These are phyloP conservation scores for Seira sanloemensis DNA, from an alignment of 2,888 invertebrate genomes.

Conservation along the genomic window DNA sequence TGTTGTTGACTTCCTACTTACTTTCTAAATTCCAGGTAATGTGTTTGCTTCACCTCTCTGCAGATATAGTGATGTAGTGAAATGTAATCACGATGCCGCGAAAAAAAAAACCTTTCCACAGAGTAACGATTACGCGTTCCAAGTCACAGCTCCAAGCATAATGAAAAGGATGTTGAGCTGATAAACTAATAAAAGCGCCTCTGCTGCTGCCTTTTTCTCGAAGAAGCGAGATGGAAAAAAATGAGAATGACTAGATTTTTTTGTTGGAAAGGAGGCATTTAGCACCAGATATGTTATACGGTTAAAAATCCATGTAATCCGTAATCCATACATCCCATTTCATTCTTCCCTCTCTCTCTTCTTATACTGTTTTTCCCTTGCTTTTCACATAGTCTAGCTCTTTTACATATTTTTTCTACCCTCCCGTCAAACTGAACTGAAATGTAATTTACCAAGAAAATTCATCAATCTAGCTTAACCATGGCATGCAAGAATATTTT, in stretches of 20 bases:
- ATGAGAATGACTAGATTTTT: background rate
- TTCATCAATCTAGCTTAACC: slow-evolving; percentile 70
- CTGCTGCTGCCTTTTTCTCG: background rate
- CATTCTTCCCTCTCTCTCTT: slow-evolving; percentile 52
- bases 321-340: slow-evolving; percentile 63
- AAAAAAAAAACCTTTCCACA: background rate
- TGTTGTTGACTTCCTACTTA: background rate
- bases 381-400: background rate
- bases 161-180: slow-evolving; percentile 1
- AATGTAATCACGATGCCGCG: background rate
- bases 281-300: slow-evolving; percentile 52
- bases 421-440: slow-evolving; percentile 53
- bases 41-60: background rate
- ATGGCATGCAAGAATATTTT: slow-evolving; percentile 51
- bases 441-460: slow-evolving; percentile 67
- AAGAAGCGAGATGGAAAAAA: background rate
- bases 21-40: slow-evolving; percentile 1
- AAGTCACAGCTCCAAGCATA: background rate
- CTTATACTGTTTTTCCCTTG: slow-evolving; percentile 15
- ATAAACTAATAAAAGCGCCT: slow-evolving; percentile 1
- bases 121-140: background rate
- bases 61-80: background rate
- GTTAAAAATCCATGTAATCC: slow-evolving; percentile 65
- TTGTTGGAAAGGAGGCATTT: slow-evolving; percentile 41
- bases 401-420: background rate